These are phyloP conservation scores for Gadopsis marmoratus DNA, from an alignment of 2,797 vertebrate species.

Conservation along the genomic window DNA sequence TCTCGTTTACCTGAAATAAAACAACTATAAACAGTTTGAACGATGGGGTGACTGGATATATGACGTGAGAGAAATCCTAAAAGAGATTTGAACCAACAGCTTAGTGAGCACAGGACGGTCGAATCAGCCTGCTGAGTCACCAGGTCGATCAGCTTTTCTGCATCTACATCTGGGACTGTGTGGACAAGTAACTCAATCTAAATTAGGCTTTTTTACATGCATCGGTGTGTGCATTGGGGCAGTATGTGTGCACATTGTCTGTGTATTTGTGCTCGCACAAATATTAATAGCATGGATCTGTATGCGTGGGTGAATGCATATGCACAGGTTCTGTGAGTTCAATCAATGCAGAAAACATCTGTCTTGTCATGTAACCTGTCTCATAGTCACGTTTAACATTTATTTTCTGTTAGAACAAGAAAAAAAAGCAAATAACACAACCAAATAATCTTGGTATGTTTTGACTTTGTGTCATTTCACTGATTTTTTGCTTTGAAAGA, in stretches of 20 bases:
- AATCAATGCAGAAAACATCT: conserved; percentile 33
- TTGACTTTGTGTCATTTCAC: too few species aligned
- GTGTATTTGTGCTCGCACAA: background rate
- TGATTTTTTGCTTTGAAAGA: background rate
- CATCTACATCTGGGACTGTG: background rate
- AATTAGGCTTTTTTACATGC: conserved; percentile 14
- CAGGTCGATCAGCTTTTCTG: background rate
- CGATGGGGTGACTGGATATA: background rate
- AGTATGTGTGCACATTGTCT: background rate
- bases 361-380: background rate
- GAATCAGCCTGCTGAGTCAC: conserved; percentile 5
- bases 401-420: background rate
- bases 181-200: background rate
- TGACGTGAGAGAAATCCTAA: background rate
- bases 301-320: conserved; percentile 20
- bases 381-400: background rate
- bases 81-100: background rate
- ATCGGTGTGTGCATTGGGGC: background rate
- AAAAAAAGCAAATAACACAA: background rate
- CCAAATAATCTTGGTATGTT: background rate
- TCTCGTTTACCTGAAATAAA: background rate
- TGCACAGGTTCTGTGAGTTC: conserved; percentile 19
- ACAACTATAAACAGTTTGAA: background rate
- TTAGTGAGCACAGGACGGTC: background rate
- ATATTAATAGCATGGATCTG: conserved; percentile 28